phyloP scores from a whole-genome alignment of 2,113 vertebrate genomes.

The Mesoclemmys tuberculata region DNA sequence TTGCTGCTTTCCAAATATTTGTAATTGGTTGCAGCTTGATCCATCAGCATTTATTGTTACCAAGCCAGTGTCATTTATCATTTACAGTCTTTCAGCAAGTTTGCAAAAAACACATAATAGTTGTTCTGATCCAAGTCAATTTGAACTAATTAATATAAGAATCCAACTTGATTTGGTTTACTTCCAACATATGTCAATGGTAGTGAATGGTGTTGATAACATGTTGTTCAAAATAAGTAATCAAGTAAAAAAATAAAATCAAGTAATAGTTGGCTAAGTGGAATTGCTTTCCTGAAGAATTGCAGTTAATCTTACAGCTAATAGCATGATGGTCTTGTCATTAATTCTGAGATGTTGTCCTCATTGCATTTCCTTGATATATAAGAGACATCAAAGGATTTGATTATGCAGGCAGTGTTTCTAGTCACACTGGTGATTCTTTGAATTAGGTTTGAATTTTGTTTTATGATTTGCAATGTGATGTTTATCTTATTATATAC shows the following conservation, averaged over 20 bases:
- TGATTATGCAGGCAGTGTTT: neutral
- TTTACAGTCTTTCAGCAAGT: constrained; percentile 7
- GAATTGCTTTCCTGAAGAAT: constrained; percentile 42
- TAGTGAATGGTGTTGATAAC: constrained; percentile 24
- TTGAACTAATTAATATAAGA: constrained; percentile 57
- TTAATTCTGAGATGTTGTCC: constrained; percentile 37
- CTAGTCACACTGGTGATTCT: neutral
- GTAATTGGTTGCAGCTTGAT: neutral
- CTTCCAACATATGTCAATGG: constrained; percentile 29
- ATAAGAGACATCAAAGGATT: neutral
- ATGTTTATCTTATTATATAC: constrained; percentile 24
- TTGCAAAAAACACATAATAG: constrained; percentile 19
- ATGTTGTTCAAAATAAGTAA: constrained; percentile 28
- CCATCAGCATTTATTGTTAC: neutral
- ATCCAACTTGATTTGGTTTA: constrained; percentile 48
- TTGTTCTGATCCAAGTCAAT: neutral
- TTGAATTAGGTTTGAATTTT: constrained; percentile 43
- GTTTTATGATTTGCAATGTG: neutral
- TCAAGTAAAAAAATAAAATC: neutral
- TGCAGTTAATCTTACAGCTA: constrained; percentile 42
- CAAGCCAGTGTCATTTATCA: neutral
- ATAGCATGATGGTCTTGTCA: neutral
- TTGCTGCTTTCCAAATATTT: neutral
- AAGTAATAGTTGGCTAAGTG: constrained; percentile 6
- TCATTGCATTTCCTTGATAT: constrained; percentile 21